A percentile compares a stretch with the other conserved stretches of the same genome.
Conservation (phyloP, 2,797 vertebrate species). For the Danio tinwini region DNA sequence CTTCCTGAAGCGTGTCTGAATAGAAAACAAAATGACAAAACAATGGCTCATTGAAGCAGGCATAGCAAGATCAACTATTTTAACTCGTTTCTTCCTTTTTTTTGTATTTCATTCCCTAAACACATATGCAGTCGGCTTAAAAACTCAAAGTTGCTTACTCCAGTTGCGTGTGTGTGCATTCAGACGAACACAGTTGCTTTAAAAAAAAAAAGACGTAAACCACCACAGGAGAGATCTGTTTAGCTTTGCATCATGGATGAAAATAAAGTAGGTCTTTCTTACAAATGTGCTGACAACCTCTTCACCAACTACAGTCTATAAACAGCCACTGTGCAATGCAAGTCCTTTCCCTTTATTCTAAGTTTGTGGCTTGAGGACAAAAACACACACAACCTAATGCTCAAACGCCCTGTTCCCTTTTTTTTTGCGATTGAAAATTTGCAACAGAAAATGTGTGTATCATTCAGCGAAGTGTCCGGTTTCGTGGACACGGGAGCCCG, state of each 20-base stretch:
- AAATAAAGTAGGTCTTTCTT: constrained; percentile 74
- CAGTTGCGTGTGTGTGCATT: constrained; percentile 76
- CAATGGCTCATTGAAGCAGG: constrained; percentile 81
- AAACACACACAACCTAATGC: constrained; percentile 47
- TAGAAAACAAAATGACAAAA: constrained; percentile 74
- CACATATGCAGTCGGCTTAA: constrained; percentile 74
- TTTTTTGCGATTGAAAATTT: constrained; percentile 42
- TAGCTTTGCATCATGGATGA: constrained; percentile 70
- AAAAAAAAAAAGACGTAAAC: constrained; percentile 64
- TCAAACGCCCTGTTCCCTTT: constrained; percentile 24
- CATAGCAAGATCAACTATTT: constrained; percentile 79
- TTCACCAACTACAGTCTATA: constrained; percentile 45
- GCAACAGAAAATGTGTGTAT: constrained; percentile 43
- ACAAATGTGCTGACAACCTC: constrained; percentile 58
- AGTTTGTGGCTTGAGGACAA: constrained; percentile 49
- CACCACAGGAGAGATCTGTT: constrained; percentile 71
- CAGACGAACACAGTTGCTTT: constrained; percentile 79
- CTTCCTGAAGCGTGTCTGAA: constrained; percentile 70
- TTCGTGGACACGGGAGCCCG: constrained; percentile 61
- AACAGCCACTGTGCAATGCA: constrained; percentile 66
- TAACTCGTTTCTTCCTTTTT: constrained; percentile 64
- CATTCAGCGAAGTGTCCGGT: constrained; percentile 42
- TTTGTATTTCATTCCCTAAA: constrained; percentile 78
- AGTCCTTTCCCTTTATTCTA: constrained; percentile 51
- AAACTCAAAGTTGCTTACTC: constrained; percentile 62